phyloP scores from a whole-genome alignment of 2,888 invertebrate genomes.

The Automeris io region DNA sequence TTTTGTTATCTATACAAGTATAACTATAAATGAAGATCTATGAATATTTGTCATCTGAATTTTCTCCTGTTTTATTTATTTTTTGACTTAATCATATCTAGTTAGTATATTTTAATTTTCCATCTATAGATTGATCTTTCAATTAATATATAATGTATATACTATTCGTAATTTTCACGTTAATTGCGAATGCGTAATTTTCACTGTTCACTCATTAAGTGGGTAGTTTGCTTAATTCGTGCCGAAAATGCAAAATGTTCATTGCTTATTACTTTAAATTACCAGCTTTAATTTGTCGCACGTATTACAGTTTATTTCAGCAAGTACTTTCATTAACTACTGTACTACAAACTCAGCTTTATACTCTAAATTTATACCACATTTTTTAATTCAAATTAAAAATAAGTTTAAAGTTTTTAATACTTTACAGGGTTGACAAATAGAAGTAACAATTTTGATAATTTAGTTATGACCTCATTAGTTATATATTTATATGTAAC shows the following conservation, averaged over 20 bases:
- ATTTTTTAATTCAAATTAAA: background rate
- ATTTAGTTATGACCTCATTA: too few species aligned
- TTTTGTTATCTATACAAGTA: too few species aligned
- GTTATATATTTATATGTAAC: too few species aligned
- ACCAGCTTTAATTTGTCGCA: background rate
- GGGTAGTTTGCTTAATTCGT: slow-evolving; percentile 1
- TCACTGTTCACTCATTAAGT: slow-evolving; percentile 3
- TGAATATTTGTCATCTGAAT: too few species aligned
- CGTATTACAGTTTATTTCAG: background rate
- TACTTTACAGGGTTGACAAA: too few species aligned
- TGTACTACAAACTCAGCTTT: background rate
- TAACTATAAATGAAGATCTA: too few species aligned
- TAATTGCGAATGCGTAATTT: slow-evolving; percentile 2
- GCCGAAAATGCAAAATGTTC: background rate
- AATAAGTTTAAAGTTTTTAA: background rate
- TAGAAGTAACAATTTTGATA: too few species aligned
- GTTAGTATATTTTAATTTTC: too few species aligned
- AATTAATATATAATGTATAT: background rate
- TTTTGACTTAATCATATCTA: too few species aligned
- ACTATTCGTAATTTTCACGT: background rate
- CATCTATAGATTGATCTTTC: too few species aligned
- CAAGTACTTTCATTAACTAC: background rate
- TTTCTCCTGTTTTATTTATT: too few species aligned
- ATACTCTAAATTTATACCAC: background rate
- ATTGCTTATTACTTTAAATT: slow-evolving; percentile 2